These are phyloP conservation scores for Pachyramphus minor DNA, from an alignment of 2,113 vertebrate genomes.

Conservation along the genomic window DNA sequence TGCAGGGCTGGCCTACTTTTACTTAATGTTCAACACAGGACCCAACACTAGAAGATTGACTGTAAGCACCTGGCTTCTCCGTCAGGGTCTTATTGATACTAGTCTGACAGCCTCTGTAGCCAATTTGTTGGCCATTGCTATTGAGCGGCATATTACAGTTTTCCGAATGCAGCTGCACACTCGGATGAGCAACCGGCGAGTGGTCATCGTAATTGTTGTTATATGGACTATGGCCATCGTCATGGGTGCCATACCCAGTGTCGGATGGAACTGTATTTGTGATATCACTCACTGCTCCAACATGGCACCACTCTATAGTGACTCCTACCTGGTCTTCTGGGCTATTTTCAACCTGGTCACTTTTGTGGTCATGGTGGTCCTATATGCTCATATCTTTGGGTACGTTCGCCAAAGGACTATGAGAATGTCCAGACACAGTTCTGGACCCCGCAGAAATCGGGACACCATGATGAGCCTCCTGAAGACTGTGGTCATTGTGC, in stretches of 20 bases:
- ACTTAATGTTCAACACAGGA: slow-evolving; percentile 99
- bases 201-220: slow-evolving; percentile 96
- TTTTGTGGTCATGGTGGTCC: slow-evolving; percentile 97
- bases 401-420: slow-evolving; percentile 98
- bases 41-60: slow-evolving; percentile 94
- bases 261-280: slow-evolving; percentile 99
- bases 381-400: slow-evolving; percentile 98
- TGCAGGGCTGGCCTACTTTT: slow-evolving; percentile 97
- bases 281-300: slow-evolving; percentile 89
- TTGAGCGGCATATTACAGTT: slow-evolving; percentile 97
- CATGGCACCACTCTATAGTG: slow-evolving; percentile 98
- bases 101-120: slow-evolving; percentile 96
- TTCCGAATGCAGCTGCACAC: slow-evolving; percentile 99
- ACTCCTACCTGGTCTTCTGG: slow-evolving; percentile 98
- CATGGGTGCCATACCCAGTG: slow-evolving; percentile 96
- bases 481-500: slow-evolving; percentile 96
- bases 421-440: slow-evolving; percentile 98
- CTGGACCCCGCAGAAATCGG: slow-evolving; percentile 91
- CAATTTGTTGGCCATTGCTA: slow-evolving; percentile 94
- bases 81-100: slow-evolving; percentile 97
- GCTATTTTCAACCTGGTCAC: slow-evolving; percentile 97
- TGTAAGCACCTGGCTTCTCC: slow-evolving; percentile 95
- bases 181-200: slow-evolving; percentile 95
- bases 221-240: slow-evolving; percentile 99
- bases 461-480: slow-evolving; percentile 99